These are phyloP conservation scores for Neolamprologus cancellatus DNA, from an alignment of 2,113 vertebrate genomes.

Conservation along the genomic window DNA sequence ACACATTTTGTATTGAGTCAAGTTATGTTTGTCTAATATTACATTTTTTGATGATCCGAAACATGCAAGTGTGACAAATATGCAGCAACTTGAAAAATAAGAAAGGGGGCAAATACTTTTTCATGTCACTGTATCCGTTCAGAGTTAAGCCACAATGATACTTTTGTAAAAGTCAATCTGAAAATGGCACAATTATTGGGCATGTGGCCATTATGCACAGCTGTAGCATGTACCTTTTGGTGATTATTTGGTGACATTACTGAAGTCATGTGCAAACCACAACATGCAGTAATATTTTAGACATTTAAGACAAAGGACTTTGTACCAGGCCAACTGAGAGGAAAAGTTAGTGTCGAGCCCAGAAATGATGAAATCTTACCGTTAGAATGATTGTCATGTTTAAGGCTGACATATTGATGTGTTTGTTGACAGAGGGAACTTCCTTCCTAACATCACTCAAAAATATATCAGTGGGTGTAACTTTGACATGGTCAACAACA, in stretches of 20 bases:
- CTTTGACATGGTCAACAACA: conserved; percentile 76
- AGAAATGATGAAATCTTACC: background rate
- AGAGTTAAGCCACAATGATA: background rate
- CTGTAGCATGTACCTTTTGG: background rate
- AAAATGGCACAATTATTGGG: background rate
- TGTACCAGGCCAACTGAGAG: background rate
- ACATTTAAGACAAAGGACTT: background rate
- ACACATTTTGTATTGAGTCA: background rate
- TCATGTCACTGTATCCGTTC: background rate
- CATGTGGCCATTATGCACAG: background rate
- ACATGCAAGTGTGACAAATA: background rate
- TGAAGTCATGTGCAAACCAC: background rate
- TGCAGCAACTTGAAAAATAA: background rate
- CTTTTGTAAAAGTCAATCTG: background rate
- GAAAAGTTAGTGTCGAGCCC: background rate
- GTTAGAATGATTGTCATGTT: background rate
- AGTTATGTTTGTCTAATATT: background rate
- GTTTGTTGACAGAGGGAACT: conserved; percentile 74
- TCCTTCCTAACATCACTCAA: conserved; percentile 72
- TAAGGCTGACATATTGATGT: background rate
- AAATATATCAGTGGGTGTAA: conserved; percentile 73
- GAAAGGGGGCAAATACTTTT: background rate
- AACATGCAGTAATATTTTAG: background rate
- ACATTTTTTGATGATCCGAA: background rate
- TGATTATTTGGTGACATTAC: background rate